Conservation (phyloP, 2,113 vertebrate species). For the Maccullochella peelii region DNA sequence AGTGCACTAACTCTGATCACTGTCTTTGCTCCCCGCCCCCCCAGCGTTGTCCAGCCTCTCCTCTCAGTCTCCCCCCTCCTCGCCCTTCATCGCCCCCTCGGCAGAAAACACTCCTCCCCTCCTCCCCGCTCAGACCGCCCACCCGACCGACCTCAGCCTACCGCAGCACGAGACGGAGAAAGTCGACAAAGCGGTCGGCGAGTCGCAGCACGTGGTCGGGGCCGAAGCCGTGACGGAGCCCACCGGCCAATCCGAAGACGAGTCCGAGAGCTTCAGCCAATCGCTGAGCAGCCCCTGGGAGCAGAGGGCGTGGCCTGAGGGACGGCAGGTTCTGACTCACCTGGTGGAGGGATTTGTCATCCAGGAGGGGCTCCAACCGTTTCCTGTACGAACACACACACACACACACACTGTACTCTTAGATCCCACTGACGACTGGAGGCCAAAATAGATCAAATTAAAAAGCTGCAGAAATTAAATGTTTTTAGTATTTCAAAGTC, state of each 20-base stretch:
- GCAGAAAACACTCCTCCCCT: slow-evolving; percentile 61
- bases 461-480: too few relatives aligned
- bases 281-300: slow-evolving; percentile 60
- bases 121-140: slow-evolving; percentile 74
- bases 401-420: not conserved
- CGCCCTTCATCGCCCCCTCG: slow-evolving; percentile 65
- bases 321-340: slow-evolving; percentile 89
- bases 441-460: too few relatives aligned
- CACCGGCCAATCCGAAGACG: slow-evolving; percentile 57
- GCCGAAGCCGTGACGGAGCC: slow-evolving; percentile 7
- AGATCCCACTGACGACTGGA: not conserved
- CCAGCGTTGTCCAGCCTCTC: slow-evolving; percentile 84
- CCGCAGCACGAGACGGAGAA: slow-evolving; percentile 17
- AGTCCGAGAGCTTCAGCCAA: slow-evolving; percentile 42
- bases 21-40: slow-evolving; percentile 24
- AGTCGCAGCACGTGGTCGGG: slow-evolving; percentile 18
- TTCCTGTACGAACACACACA: slow-evolving; percentile 88
- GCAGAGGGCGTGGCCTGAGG: slow-evolving; percentile 74
- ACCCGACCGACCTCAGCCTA: slow-evolving; percentile 45
- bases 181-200: not conserved
- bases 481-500: too few relatives aligned
- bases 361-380: slow-evolving; percentile 95
- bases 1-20: not conserved
- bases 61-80: slow-evolving; percentile 82
- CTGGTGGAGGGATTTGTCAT: slow-evolving; percentile 98